phyloP scores from a whole-genome alignment of 1,140 invertebrate species.

The Camponotus pennsylvanicus region DNA sequence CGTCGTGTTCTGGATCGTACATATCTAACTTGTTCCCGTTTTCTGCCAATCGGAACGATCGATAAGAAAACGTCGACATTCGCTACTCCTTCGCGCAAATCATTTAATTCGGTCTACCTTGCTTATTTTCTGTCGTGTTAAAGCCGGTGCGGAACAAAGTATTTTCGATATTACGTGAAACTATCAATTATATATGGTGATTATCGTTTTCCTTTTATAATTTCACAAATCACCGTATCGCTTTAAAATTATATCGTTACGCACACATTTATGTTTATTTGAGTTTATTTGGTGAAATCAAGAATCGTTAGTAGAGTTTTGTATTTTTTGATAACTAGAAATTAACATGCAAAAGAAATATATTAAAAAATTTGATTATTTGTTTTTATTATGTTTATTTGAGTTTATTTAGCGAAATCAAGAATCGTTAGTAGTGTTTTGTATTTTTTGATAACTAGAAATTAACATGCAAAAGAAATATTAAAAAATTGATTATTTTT shows the following conservation, averaged over 20 bases:
- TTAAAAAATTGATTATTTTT: neutral
- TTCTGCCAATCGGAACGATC: neutral
- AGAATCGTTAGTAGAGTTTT: neutral
- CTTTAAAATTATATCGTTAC: neutral
- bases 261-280: neutral
- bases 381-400: neutral
- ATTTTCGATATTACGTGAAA: conserved; percentile 1
- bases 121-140: conserved; percentile 16
- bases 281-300: neutral
- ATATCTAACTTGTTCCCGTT: neutral
- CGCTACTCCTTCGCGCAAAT: neutral
- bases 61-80: neutral
- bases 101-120: neutral
- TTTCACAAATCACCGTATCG: neutral
- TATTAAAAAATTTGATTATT: too few relatives aligned
- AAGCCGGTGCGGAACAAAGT: conserved; percentile 6
- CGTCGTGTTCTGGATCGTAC: neutral
- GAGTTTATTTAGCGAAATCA: neutral
- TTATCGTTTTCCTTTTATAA: conserved; percentile 34
- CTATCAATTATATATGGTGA: conserved; percentile 5
- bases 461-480: neutral
- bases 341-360: neutral
- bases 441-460: neutral
- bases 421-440: neutral
- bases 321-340: neutral